Evolutionary conservation across 2,888 invertebrate genomes (phyloP).

Genomic region (Psylliodes chrysocephalus): DNA sequence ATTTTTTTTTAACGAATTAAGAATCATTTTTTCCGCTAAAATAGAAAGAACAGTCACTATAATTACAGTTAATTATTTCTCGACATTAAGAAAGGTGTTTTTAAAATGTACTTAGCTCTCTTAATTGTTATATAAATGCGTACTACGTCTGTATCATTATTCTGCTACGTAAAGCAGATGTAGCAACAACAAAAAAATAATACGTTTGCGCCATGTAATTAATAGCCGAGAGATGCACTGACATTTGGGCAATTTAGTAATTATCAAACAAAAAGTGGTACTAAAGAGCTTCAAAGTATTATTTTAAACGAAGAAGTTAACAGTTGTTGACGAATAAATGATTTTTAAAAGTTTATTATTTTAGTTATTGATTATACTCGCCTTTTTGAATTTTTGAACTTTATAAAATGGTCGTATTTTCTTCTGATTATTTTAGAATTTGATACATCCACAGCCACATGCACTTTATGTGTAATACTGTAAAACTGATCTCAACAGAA

Average conservation of each 20-base stretch:
- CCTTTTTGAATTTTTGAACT: no score
- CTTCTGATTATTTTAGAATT: no score
- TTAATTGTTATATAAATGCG: constrained; percentile 47
- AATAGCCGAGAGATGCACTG: background rate
- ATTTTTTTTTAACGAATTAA: constrained; percentile 41
- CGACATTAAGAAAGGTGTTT: constrained; percentile 49
- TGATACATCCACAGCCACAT: no score
- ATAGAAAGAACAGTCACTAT: constrained; percentile 35
- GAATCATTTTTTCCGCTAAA: constrained; percentile 47
- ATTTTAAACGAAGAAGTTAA: background rate
- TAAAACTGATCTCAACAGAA: no score
- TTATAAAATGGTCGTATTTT: no score
- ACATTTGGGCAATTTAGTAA: background rate
- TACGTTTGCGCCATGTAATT: constrained; percentile 3
- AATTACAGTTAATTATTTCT: constrained; percentile 48
- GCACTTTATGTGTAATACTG: no score
- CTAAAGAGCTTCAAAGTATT: background rate
- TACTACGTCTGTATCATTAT: constrained; percentile 34
- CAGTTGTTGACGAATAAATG: no score
- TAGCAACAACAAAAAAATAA: constrained; percentile 26
- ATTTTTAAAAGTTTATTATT: no score
- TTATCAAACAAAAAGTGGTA: background rate
- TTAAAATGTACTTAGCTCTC: constrained; percentile 50
- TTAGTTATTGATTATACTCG: no score
- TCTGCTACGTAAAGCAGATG: constrained; percentile 37